Percentiles rank a stretch among this genome's conserved stretches.
Evolutionary conservation across 2,797 vertebrate species (phyloP).

Genomic region (Artibeus jamaicensis): DNA sequence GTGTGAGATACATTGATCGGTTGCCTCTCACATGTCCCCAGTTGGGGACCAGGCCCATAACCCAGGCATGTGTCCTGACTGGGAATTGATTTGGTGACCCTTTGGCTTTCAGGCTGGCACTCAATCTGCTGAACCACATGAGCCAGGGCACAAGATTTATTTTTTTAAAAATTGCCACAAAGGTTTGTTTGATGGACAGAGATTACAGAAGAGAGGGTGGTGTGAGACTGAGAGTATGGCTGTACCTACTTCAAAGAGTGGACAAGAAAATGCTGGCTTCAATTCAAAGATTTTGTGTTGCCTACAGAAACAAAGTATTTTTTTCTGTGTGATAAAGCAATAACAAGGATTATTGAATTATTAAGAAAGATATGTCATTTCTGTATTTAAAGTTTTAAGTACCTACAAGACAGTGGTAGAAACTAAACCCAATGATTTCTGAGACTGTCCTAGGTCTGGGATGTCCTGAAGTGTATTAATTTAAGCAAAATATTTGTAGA

Average conservation of each 20-base stretch:
- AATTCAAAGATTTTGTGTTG: not conserved
- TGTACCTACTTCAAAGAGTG: not conserved
- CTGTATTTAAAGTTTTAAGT: not conserved
- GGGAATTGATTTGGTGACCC: too few relatives aligned
- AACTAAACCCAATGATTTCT: not conserved
- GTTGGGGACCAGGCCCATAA: too few relatives aligned
- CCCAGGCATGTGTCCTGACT: too few relatives aligned
- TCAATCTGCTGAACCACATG: too few relatives aligned
- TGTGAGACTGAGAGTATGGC: not conserved
- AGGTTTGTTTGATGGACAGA: not conserved
- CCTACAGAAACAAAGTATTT: not conserved
- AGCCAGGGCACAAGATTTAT: not conserved
- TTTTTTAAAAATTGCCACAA: not conserved
- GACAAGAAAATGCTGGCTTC: not conserved
- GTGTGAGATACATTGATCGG: too few relatives aligned
- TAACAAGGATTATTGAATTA: not conserved
- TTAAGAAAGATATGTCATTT: not conserved
- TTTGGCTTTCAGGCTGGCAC: too few relatives aligned
- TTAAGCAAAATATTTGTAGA: slow-evolving; percentile 31
- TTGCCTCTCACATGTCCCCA: too few relatives aligned
- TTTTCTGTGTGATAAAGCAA: not conserved
- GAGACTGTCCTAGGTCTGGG: not conserved
- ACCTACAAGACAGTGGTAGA: not conserved
- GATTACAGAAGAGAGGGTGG: not conserved
- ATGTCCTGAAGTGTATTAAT: not conserved